Evolutionary conservation across 2,113 vertebrate species (phyloP), one percentile per base, ranked within the genome.

Genomic region (Oxyura jamaicensis): DNA sequence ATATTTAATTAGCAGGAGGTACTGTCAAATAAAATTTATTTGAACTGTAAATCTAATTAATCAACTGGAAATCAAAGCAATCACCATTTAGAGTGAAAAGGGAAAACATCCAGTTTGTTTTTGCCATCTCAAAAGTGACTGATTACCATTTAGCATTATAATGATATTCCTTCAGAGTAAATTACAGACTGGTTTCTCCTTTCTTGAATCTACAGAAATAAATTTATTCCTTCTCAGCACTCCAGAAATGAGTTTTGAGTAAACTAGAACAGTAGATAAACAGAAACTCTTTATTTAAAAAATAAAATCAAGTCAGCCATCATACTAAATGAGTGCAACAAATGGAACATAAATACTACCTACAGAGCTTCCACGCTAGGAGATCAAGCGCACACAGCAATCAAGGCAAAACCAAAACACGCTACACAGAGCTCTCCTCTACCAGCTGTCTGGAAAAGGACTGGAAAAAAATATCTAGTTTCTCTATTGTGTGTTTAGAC

Each of bases 81-180:
- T 69, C 1, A 0, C 41, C 60, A 52, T 82, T 90, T 67, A 76
- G 36, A 76, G 48, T 56, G 41, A 95, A 94, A 96, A 92, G 42
- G 58, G 28, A 84, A 97, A 96, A 92, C 71, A 92, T 46, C 17
- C 39, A 92, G 82, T 93, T 87, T 84, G 79, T 8, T 95, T 94
- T 84, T 88, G 66, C 52, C 76, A 83, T 91, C 65, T 79, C 91
- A 83, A n/a, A 92, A 97, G 81, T 94, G 96, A 90, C 88, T 95
- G 95, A 91, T 95, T 95, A 94, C 50, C 77, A 96, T 84, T 95
- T 74, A 77, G 80, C 65, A 36, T 68, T 77, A 94, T 68, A 97
- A 96, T 91, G 42, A 79, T 77, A 91, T 67, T 95, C 92, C 96
- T 97, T 96, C 82, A 62, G 62, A 90, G 87, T 79, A 97, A 97